Percentiles rank a stretch among this genome's conserved stretches.
These are phyloP conservation scores for Hyposoter didymator DNA, from an alignment of 2,888 invertebrate genomes.

Conservation along the genomic window DNA sequence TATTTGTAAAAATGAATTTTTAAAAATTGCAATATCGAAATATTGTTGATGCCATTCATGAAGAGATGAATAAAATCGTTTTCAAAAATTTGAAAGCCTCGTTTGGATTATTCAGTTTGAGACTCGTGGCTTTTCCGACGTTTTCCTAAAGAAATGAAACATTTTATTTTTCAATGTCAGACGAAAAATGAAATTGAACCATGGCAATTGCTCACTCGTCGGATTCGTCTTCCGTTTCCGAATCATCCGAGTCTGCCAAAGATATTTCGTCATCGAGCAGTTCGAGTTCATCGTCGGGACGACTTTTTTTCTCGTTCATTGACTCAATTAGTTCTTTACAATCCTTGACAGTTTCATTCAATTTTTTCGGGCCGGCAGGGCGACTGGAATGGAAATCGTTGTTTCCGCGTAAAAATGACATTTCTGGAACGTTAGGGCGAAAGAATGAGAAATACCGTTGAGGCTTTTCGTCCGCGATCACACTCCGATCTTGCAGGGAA, in stretches of 20 bases:
- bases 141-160: neutral
- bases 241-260: conserved; percentile 76
- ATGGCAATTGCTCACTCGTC: conserved; percentile 44
- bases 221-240: conserved; percentile 76
- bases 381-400: conserved; percentile 18
- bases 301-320: conserved; percentile 77
- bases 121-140: neutral
- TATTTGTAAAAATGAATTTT: neutral
- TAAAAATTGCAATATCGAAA: conserved; percentile 4
- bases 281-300: conserved; percentile 80
- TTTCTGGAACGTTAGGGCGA: neutral
- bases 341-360: conserved; percentile 1
- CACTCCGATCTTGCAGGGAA: conserved; percentile 77
- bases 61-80: conserved; percentile 1
- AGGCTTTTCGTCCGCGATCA: conserved; percentile 75
- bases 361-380: neutral
- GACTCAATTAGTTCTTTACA: neutral
- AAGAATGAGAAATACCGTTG: neutral
- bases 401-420: neutral
- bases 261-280: conserved; percentile 80
- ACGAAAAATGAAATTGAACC: neutral
- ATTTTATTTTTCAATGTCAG: neutral
- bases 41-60: neutral
- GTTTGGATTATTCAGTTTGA: neutral
- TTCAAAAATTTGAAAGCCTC: neutral